Base-by-base conservation (phyloP, 1,140 invertebrate species). In the Proctacanthus coquilletti region DNA sequence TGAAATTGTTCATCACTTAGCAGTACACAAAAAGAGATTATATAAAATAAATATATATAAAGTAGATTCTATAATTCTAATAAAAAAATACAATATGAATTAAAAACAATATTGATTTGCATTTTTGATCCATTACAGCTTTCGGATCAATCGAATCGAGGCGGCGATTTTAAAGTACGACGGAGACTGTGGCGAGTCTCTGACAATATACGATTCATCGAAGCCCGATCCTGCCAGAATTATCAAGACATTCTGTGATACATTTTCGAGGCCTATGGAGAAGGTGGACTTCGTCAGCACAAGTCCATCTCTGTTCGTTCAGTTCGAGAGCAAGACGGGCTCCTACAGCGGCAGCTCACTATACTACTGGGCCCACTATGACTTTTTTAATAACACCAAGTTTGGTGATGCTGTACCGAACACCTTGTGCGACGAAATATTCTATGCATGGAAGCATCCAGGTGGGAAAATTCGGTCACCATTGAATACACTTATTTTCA, bases 171-270 rank as follows among this genome's bases (percentile, higher is more conserved):
- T 75, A n/a, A 74, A 77, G 1, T 85, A 79, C 52, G 82, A 83
- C 21, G 82, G 82, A 0, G 86, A 89, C 44, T 92, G 85, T 46
- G 84, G 80, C 0, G 85, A 92, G 49, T 87, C 84, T 3, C 60
- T 92, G 9, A 89, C 85, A 0, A 68, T 92, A 2, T 89, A 89
- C 56, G 85, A 89, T 45, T 75, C 84, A 0, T 72, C 79, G 13
- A 77, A 80, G 66, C 78, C 85, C 3, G 84, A 89, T 49, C 84
- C 88, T 41, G 80, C 84, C 0, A 70, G 72, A 35, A 87, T 89
- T 36, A 86, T 89, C 44, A 88, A 88, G 55, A 89, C 85, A 4
- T 89, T 91, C 58, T 91, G 86, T 58, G 85, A 91, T 57, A 89
- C 85, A 0, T 89, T 89, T 60, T 87, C 84, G 20, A 76, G 81